Percentiles rank a stretch among this genome's conserved stretches.
These are phyloP conservation scores for Sebastes oblongus DNA, from an alignment of 2,797 vertebrate genomes.

Conservation along the genomic window DNA sequence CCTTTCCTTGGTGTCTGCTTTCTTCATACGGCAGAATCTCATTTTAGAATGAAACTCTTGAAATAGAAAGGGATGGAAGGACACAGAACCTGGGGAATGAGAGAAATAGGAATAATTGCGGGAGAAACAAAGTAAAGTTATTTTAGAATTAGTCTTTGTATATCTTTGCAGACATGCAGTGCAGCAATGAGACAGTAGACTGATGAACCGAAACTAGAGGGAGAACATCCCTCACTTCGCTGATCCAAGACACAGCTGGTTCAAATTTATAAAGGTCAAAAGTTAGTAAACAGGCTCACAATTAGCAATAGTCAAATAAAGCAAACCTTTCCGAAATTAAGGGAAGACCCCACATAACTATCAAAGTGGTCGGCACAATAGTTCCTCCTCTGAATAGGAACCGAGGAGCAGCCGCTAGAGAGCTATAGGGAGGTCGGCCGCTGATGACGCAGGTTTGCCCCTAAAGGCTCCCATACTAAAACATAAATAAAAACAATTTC, in stretches of 20 bases:
- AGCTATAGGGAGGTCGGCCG: no score
- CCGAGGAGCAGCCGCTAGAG: neutral
- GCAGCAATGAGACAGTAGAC: neutral
- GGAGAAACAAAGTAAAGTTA: neutral
- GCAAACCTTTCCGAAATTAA: neutral
- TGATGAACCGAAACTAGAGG: neutral
- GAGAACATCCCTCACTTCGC: neutral
- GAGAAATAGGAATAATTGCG: neutral
- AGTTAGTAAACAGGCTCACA: neutral
- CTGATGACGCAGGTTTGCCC: neutral
- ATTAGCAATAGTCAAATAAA: neutral
- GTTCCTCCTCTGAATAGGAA: neutral
- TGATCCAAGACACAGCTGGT: neutral
- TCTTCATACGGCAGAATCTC: slow-evolving; percentile 27
- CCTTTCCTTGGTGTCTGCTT: neutral
- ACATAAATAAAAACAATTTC: neutral
- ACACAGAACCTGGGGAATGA: slow-evolving; percentile 6
- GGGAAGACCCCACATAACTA: neutral
- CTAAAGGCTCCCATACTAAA: neutral
- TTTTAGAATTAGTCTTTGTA: neutral
- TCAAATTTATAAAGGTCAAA: neutral
- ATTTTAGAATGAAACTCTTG: slow-evolving; percentile 38
- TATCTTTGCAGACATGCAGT: neutral
- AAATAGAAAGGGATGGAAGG: slow-evolving; percentile 19
- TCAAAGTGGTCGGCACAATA: neutral